Percentiles rank a stretch among this genome's conserved stretches.
Evolutionary conservation across 2,888 invertebrate genomes (phyloP).

Genomic region (Drosophila histrio): DNA sequence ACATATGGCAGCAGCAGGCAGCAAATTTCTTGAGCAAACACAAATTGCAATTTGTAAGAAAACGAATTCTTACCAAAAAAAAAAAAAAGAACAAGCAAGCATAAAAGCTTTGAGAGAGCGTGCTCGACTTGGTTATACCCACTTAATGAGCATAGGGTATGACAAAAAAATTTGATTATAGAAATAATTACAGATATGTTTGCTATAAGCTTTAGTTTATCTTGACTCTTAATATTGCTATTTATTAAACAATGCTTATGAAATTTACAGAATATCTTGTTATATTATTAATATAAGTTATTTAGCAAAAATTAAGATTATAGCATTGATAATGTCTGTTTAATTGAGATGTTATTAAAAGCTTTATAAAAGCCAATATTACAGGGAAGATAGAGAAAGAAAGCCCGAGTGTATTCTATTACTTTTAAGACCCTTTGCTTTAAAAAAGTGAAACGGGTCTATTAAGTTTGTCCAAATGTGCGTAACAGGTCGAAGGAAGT

Average conservation of each 20-base stretch:
- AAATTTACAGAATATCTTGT: background rate
- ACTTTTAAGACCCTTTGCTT: too few species aligned
- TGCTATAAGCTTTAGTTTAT: background rate
- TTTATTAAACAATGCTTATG: background rate
- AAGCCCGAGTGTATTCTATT: too few species aligned
- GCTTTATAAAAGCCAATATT: too few species aligned
- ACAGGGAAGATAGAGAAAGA: too few species aligned
- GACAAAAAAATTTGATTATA: background rate
- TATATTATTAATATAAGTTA: background rate
- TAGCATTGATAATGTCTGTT: background rate
- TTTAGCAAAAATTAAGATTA: background rate
- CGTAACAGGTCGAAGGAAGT: too few species aligned
- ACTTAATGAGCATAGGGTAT: background rate
- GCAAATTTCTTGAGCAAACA: constrained; percentile 55
- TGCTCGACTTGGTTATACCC: background rate
- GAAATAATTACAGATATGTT: too few species aligned
- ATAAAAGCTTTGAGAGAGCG: background rate
- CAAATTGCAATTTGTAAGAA: constrained; percentile 63
- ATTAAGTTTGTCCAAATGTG: too few species aligned
- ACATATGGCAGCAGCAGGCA: constrained; percentile 67
- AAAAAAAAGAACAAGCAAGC: constrained; percentile 1
- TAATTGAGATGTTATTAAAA: too few species aligned
- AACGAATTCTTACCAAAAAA: constrained; percentile 15
- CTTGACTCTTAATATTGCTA: background rate
- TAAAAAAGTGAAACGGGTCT: too few species aligned